Evolutionary conservation across 1,140 invertebrate genomes (phyloP).

Genomic region (Trissolcus basalis): DNA sequence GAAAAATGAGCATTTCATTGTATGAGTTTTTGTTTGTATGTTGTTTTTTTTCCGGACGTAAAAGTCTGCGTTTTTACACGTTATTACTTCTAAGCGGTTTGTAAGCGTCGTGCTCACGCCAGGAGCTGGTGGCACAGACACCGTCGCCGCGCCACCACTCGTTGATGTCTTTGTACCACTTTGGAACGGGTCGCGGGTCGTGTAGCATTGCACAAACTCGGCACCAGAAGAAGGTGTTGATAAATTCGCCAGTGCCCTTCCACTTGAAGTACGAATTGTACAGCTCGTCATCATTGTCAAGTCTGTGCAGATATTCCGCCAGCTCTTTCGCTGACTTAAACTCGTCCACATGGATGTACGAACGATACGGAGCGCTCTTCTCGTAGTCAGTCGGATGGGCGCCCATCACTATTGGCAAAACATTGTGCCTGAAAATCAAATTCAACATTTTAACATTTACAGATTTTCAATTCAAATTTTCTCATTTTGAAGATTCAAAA

Average conservation of each 20-base stretch:
- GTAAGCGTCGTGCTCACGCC: conserved; percentile 77
- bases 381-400: conserved; percentile 93
- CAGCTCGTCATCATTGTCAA: conserved; percentile 89
- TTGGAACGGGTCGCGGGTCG: conserved; percentile 79
- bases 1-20: background rate
- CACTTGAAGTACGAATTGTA: conserved; percentile 96
- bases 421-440: conserved; percentile 82
- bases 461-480: background rate
- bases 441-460: background rate
- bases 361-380: conserved; percentile 89
- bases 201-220: conserved; percentile 94
- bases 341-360: conserved; percentile 95
- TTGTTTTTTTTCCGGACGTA: background rate
- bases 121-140: conserved; percentile 82
- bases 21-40: conserved; percentile 2
- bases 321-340: conserved; percentile 90
- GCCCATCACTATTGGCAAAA: conserved; percentile 97
- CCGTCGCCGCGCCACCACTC: conserved; percentile 90
- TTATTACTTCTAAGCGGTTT: conserved; percentile 5
- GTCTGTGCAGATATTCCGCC: conserved; percentile 88
- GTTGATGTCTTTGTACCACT: conserved; percentile 88
- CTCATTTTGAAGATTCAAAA: too few species aligned
- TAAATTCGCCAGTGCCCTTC: conserved; percentile 94
- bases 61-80: background rate
- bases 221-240: conserved; percentile 97